phyloP scores from a whole-genome alignment of 2,113 vertebrate genomes.

The Zosterops hypoxanthus region DNA sequence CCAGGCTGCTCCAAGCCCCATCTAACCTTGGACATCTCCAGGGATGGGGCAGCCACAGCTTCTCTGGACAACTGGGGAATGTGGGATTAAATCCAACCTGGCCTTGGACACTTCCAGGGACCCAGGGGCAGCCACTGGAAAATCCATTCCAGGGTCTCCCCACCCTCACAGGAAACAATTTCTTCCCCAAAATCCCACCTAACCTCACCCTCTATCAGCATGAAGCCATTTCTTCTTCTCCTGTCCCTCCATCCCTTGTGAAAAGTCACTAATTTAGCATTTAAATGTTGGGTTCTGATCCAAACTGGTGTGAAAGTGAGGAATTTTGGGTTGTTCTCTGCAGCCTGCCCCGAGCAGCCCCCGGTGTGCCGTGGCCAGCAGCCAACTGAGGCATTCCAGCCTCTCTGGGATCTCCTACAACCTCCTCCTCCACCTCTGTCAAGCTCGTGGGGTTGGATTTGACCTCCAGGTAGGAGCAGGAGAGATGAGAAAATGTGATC shows the following conservation, averaged over 20 bases:
- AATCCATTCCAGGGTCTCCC: rapidly evolving
- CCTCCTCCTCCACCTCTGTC: slow-evolving; percentile 82
- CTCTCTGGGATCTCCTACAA: slow-evolving; percentile 80
- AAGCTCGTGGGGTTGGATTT: slow-evolving; percentile 82
- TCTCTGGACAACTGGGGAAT: neutral
- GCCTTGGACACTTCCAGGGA: too few species aligned
- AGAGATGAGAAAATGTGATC: neutral
- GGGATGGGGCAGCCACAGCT: neutral
- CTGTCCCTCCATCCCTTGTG: neutral
- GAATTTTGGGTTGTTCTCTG: neutral
- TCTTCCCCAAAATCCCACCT: neutral
- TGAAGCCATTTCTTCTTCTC: neutral
- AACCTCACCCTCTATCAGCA: rapidly evolving
- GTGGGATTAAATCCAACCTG: too few species aligned
- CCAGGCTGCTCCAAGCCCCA: rapidly evolving
- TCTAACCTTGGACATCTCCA: rapidly evolving
- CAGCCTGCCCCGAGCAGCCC: slow-evolving; percentile 10
- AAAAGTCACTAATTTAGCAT: neutral
- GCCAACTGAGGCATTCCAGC: slow-evolving; percentile 78
- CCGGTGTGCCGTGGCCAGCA: slow-evolving; percentile 78
- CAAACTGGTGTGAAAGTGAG: neutral
- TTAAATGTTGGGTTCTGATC: neutral
- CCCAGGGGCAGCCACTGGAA: neutral
- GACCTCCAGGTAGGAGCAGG: slow-evolving; percentile 79
- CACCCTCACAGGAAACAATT: neutral